phyloP scores from a whole-genome alignment of 2,888 invertebrate species.

The Stenotaenia linearis region DNA sequence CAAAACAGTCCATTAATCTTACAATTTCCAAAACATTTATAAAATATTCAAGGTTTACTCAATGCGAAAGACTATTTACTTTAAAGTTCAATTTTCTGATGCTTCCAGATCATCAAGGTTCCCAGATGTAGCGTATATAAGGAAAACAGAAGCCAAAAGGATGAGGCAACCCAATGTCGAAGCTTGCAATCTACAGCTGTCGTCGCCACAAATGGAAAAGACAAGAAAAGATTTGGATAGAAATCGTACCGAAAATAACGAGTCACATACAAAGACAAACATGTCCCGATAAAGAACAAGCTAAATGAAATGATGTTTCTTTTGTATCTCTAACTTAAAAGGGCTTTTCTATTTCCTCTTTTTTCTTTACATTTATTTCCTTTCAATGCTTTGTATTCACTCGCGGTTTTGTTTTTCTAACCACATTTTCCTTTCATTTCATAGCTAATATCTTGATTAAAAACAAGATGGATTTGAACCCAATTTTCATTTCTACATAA shows the following conservation, averaged over 20 bases:
- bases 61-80: too few species aligned
- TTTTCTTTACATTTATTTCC: not conserved
- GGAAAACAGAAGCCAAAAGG: not conserved
- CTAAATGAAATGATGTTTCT: not conserved
- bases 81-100: not conserved
- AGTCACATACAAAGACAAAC: not conserved
- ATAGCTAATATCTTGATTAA: not conserved
- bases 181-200: slow-evolving; percentile 23
- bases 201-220: slow-evolving; percentile 17
- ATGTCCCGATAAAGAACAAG: not conserved
- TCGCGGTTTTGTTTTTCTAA: not conserved
- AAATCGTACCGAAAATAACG: not conserved
- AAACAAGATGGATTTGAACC: not conserved
- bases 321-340: not conserved
- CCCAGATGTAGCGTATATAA: not conserved
- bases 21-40: too few species aligned
- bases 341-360: not conserved
- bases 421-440: not conserved
- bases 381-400: not conserved
- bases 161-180: slow-evolving; percentile 1
- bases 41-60: too few species aligned
- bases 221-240: slow-evolving; percentile 7
- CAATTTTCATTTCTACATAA: not conserved
- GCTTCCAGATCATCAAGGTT: not conserved
- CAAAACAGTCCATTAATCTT: too few species aligned